Evolutionary conservation across 2,888 invertebrate genomes (phyloP).

Genomic region (Rhingia campestris): DNA sequence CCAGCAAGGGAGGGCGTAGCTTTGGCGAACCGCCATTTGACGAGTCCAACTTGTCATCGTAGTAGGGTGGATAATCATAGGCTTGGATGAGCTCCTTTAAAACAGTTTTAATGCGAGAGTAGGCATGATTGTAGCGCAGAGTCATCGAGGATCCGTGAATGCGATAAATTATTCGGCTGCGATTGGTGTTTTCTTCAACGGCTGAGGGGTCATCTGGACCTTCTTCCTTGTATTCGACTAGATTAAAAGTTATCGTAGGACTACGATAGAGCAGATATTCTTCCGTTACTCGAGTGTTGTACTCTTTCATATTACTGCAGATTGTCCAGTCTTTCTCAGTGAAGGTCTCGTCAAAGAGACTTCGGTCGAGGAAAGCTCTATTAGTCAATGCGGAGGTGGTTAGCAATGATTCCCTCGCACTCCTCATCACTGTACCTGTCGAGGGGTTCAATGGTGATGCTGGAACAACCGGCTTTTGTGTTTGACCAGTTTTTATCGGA

Average conservation of each 20-base stretch:
- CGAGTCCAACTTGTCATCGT: slow-evolving; percentile 82
- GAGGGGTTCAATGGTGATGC: slow-evolving; percentile 85
- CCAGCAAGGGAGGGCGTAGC: slow-evolving; percentile 85
- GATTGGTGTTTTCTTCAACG: slow-evolving; percentile 35
- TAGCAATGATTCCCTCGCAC: slow-evolving; percentile 75
- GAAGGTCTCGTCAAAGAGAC: slow-evolving; percentile 80
- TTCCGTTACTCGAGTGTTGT: slow-evolving; percentile 83
- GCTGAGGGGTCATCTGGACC: slow-evolving; percentile 3
- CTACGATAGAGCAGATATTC: slow-evolving; percentile 86
- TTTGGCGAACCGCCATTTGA: slow-evolving; percentile 82
- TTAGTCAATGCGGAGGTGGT: slow-evolving; percentile 77
- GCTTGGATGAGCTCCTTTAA: slow-evolving; percentile 86
- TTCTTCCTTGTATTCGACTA: slow-evolving; percentile 84
- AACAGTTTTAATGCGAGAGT: slow-evolving; percentile 87
- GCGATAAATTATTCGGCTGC: slow-evolving; percentile 77
- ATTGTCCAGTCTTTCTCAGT: slow-evolving; percentile 78
- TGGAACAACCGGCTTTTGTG: slow-evolving; percentile 87
- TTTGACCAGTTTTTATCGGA: slow-evolving; percentile 87
- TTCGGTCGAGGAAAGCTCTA: slow-evolving; percentile 78
- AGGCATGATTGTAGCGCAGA: slow-evolving; percentile 87
- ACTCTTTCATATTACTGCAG: slow-evolving; percentile 84
- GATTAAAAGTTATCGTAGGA: slow-evolving; percentile 89
- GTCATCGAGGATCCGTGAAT: slow-evolving; percentile 79
- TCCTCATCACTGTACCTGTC: slow-evolving; percentile 84
- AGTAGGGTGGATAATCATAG: slow-evolving; percentile 89